A percentile compares a stretch with the other conserved stretches of the same genome.
Conservation (phyloP, 2,797 vertebrate genomes). For the Danio aesculapii region DNA sequence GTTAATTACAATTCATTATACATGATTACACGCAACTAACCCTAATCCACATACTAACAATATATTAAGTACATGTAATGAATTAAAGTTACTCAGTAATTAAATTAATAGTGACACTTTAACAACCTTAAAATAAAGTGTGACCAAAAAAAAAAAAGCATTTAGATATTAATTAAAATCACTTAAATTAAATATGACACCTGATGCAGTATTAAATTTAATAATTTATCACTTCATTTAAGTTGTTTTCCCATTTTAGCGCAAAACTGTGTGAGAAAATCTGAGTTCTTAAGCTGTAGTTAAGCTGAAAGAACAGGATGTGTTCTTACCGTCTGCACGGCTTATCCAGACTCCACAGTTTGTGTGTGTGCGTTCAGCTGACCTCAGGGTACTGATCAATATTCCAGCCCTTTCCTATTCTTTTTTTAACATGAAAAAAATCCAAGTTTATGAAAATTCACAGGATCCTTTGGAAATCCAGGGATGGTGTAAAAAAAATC, state of each 20-base stretch:
- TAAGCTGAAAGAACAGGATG: conserved; percentile 58
- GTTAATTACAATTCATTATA: too few species aligned
- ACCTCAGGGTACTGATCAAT: conserved; percentile 62
- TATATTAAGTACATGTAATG: too few species aligned
- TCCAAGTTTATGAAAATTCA: background rate
- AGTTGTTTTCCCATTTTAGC: conserved; percentile 40
- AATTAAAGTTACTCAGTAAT: too few species aligned
- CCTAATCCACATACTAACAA: too few species aligned
- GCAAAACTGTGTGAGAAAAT: conserved; percentile 43
- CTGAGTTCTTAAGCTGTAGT: conserved; percentile 53
- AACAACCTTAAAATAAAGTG: too few species aligned
- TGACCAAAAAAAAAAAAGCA: too few species aligned
- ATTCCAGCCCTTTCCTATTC: conserved; percentile 52
- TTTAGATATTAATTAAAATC: too few species aligned
- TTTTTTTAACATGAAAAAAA: too few species aligned
- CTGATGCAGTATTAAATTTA: background rate
- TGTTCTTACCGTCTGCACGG: conserved; percentile 68
- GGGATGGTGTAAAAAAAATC: conserved; percentile 44
- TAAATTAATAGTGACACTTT: too few species aligned
- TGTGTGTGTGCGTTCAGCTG: conserved; percentile 54
- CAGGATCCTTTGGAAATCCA: conserved; percentile 53
- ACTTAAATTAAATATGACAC: background rate
- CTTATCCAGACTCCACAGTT: conserved; percentile 67
- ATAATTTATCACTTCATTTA: background rate
- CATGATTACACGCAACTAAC: too few species aligned